Conservation (phyloP, 2,113 vertebrate species). For the Gavia stellata region DNA sequence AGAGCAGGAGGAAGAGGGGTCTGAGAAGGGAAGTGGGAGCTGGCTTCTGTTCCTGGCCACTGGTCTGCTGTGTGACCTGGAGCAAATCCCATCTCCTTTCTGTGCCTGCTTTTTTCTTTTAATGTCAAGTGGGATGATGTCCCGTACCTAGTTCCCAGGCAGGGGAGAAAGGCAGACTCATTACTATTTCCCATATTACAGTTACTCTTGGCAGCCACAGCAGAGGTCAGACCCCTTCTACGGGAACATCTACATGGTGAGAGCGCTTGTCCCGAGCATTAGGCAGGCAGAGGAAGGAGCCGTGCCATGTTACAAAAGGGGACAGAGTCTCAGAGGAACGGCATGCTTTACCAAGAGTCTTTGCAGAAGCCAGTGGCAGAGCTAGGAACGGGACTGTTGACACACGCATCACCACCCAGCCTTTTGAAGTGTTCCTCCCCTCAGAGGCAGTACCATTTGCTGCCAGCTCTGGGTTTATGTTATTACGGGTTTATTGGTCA, state of each 20-base stretch:
- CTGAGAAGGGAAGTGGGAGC: slow-evolving; percentile 58
- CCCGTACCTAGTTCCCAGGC: slow-evolving; percentile 42
- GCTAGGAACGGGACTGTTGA: not conserved
- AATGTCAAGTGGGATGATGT: not conserved
- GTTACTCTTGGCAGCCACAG: not conserved
- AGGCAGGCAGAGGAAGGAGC: not conserved
- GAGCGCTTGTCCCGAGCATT: not conserved
- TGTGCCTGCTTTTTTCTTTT: not conserved
- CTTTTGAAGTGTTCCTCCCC: not conserved
- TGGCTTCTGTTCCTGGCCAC: slow-evolving; percentile 52
- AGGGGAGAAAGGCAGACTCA: not conserved
- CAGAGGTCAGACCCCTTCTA: not conserved
- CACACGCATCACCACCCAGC: not conserved
- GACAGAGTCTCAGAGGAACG: not conserved
- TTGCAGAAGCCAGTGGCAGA: not conserved
- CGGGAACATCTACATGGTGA: not conserved
- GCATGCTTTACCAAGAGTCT: not conserved
- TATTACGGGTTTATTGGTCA: not conserved
- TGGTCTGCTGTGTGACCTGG: slow-evolving; percentile 23
- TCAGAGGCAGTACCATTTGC: not conserved
- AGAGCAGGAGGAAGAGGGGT: not conserved
- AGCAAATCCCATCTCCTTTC: slow-evolving; percentile 37
- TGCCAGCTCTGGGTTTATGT: not conserved
- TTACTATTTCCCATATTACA: not conserved
- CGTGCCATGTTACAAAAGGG: rapidly evolving